phyloP scores from a whole-genome alignment of 1,140 invertebrate species.

The Drosophila novamexicana region DNA sequence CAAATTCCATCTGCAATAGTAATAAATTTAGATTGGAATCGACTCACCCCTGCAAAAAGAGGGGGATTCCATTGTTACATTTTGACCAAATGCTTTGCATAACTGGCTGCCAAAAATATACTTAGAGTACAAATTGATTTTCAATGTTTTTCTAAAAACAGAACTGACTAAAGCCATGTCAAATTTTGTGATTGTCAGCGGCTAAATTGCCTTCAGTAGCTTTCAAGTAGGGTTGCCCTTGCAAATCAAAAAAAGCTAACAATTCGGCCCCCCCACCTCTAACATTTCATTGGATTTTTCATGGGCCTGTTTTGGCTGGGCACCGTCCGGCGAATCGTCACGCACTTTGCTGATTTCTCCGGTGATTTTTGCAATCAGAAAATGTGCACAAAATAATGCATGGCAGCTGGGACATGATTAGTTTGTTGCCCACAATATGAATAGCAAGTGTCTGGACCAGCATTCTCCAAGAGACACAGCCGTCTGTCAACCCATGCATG shows the following conservation, averaged over 20 bases:
- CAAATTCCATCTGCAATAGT: too few relatives aligned
- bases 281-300: neutral
- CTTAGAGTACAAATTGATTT: conserved; percentile 58
- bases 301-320: conserved; percentile 4
- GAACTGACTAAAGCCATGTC: conserved; percentile 28
- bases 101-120: neutral
- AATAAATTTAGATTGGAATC: too few relatives aligned
- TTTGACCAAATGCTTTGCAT: conserved; percentile 8
- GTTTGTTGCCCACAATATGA: conserved; percentile 51
- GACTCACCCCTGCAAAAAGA: too few relatives aligned
- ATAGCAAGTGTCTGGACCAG: conserved; percentile 43
- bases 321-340: neutral
- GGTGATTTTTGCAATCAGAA: conserved; percentile 80
- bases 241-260: neutral
- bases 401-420: conserved; percentile 65
- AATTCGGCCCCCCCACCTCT: neutral
- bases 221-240: neutral
- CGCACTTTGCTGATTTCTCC: conserved; percentile 68
- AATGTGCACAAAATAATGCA: conserved; percentile 63
- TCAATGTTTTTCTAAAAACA: conserved; percentile 52
- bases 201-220: conserved; percentile 4
- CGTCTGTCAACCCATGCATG: conserved; percentile 24
- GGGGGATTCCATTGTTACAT: neutral
- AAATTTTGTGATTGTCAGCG: conserved; percentile 37
- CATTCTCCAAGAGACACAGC: neutral